Conservation (phyloP, 2,888 invertebrate genomes). For the Oscheius sp. region DNA sequence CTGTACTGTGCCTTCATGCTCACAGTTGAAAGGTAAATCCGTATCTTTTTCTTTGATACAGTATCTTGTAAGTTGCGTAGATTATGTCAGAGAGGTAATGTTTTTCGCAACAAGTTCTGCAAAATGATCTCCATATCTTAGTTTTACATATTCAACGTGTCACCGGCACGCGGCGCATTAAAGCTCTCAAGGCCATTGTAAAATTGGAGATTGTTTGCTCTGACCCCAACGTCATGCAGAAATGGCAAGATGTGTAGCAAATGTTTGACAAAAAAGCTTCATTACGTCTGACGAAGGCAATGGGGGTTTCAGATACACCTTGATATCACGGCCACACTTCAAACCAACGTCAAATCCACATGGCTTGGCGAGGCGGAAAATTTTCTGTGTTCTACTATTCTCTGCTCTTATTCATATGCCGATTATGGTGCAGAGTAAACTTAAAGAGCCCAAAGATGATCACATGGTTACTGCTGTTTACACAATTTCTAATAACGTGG, state of each 20-base stretch:
- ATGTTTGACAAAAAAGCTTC: slow-evolving; percentile 8
- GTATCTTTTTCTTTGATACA: too few species aligned
- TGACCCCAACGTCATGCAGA: slow-evolving; percentile 32
- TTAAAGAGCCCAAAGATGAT: slow-evolving; percentile 42
- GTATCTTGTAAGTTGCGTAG: not conserved
- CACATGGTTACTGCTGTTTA: slow-evolving; percentile 31
- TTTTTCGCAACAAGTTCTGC: not conserved
- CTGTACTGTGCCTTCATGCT: slow-evolving; percentile 71
- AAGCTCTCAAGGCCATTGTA: slow-evolving; percentile 37
- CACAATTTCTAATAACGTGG: slow-evolving; percentile 62
- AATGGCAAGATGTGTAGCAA: slow-evolving; percentile 28
- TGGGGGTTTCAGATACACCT: slow-evolving; percentile 55
- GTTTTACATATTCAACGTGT: slow-evolving; percentile 1
- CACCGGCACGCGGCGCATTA: slow-evolving; percentile 28
- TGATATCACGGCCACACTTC: slow-evolving; percentile 61
- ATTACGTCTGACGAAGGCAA: not conserved
- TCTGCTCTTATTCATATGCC: slow-evolving; percentile 68
- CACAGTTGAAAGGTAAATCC: slow-evolving; percentile 66
- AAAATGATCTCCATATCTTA: not conserved
- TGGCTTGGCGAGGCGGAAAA: slow-evolving; percentile 54
- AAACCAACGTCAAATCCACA: slow-evolving; percentile 41
- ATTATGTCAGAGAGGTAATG: not conserved
- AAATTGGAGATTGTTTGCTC: slow-evolving; percentile 37
- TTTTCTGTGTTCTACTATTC: slow-evolving; percentile 52
- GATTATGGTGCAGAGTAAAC: slow-evolving; percentile 62